Evolutionary conservation across 2,888 invertebrate species (phyloP), one percentile per base, ranked within the genome.

Genomic region (Andrena trimmerana): DNA sequence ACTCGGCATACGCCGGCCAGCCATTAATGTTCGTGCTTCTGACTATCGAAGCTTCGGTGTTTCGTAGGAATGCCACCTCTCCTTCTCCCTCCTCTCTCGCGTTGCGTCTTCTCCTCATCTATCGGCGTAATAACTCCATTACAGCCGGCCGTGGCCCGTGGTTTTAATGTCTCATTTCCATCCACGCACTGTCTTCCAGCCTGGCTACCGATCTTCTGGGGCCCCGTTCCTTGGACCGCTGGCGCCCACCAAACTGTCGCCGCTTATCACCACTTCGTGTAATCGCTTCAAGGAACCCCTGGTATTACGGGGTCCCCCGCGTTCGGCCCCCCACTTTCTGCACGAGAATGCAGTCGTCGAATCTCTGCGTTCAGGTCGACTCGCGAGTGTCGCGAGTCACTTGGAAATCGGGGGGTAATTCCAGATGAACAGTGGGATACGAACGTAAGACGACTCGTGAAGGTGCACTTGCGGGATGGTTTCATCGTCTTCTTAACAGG

Each of bases 41-140:
- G 69, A 68, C 75, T 68, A 84, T 84, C 83, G 79, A 62, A 73
- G 48, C 71, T 78, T 67, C 71, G 68, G 50, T 24, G 73, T 84
- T 79, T 73, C 81, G 66, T 73, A 78, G 78, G 78, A 79, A 84
- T 84, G 78, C 54, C 65, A 62, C 54, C 10, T 69, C 27, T 59
- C 27, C 57, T 31, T 0, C 27, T 48, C 66, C 5, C 27, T 27
- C 24, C 20, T 13, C 68, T 20, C 33, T 20, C 16, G 36, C 33
- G 27, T 27, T 7, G 13, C 36, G 27, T 1, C 62, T 42, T 63
- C 59, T 60, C 27, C 31, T 77, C 76, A 31, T 81, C 82, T 78
- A 74, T 82, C 75, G 68, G 29, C 59, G 78, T 81, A 82, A 84
- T 83, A 83, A 83, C 84, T 84, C 84, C 78, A 84, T 84, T 84